Percentiles rank a stretch among this genome's conserved stretches.
Conservation (phyloP, 2,113 vertebrate genomes). For the Mesocricetus auratus region DNA sequence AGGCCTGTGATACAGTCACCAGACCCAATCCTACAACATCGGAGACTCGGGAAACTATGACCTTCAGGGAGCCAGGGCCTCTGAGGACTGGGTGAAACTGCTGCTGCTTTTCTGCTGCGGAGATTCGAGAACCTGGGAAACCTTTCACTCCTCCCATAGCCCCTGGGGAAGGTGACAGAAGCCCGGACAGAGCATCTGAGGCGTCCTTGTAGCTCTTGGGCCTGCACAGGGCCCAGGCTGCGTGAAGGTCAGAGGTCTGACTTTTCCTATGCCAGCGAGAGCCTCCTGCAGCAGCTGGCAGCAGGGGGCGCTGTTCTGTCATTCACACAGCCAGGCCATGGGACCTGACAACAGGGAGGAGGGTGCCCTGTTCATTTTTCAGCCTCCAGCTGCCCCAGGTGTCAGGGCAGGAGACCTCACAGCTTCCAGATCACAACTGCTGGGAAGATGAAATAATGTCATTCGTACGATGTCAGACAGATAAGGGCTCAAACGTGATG, state of each 20-base stretch:
- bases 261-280: background rate
- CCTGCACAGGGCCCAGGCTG: background rate
- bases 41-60: background rate
- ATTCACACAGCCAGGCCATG: fast-evolving
- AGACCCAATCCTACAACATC: background rate
- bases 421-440: background rate
- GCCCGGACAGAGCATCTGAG: background rate
- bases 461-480: background rate
- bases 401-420: background rate
- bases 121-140: background rate
- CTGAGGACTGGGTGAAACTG: background rate
- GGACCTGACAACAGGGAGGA: background rate
- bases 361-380: no score
- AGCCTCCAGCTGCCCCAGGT: background rate
- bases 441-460: background rate
- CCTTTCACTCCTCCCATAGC: background rate
- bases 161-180: background rate
- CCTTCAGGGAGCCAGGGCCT: background rate
- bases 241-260: background rate
- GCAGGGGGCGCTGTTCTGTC: background rate
- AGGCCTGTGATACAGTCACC: background rate
- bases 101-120: background rate
- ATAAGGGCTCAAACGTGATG: background rate
- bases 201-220: background rate
- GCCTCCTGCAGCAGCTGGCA: background rate